A percentile compares a stretch with the other conserved stretches of the same genome.
These are phyloP conservation scores for Australoheros scitulus DNA, from an alignment of 2,113 vertebrate genomes.

Conservation along the genomic window DNA sequence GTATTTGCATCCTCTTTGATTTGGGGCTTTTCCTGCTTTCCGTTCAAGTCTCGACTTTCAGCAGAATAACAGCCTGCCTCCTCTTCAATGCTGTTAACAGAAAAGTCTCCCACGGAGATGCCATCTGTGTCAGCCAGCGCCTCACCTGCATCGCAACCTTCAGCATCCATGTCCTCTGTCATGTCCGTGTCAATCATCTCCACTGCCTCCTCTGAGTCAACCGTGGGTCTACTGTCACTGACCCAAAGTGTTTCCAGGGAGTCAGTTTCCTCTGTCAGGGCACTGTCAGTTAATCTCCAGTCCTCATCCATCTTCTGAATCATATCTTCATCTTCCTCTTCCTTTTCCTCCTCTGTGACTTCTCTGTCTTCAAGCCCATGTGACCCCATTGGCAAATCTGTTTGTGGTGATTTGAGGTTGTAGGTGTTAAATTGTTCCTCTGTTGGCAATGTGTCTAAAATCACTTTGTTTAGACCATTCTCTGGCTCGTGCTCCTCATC, in stretches of 20 bases:
- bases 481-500: conserved; percentile 70
- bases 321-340: conserved; percentile 27
- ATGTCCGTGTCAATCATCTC: conserved; percentile 60
- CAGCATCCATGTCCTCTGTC: conserved; percentile 63
- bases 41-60: neutral
- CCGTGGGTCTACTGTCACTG: conserved; percentile 58
- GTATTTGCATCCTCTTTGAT: conserved; percentile 42
- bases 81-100: conserved; percentile 60
- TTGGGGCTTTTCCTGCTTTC: conserved; percentile 28
- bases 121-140: conserved; percentile 73
- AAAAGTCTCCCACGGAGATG: conserved; percentile 68
- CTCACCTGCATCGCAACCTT: conserved; percentile 70
- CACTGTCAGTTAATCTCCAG: conserved; percentile 61
- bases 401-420: conserved; percentile 19
- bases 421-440: conserved; percentile 48
- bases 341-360: conserved; percentile 35
- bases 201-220: conserved; percentile 47
- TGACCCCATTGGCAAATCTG: conserved; percentile 23
- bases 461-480: conserved; percentile 35
- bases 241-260: conserved; percentile 64
- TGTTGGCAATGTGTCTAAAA: conserved; percentile 35
- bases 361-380: conserved; percentile 39
- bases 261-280: conserved; percentile 63
- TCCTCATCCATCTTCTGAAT: conserved; percentile 61
- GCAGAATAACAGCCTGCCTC: conserved; percentile 15